These are phyloP conservation scores for Cylloceria caligata DNA, from an alignment of 2,888 invertebrate species.

Conservation along the genomic window DNA sequence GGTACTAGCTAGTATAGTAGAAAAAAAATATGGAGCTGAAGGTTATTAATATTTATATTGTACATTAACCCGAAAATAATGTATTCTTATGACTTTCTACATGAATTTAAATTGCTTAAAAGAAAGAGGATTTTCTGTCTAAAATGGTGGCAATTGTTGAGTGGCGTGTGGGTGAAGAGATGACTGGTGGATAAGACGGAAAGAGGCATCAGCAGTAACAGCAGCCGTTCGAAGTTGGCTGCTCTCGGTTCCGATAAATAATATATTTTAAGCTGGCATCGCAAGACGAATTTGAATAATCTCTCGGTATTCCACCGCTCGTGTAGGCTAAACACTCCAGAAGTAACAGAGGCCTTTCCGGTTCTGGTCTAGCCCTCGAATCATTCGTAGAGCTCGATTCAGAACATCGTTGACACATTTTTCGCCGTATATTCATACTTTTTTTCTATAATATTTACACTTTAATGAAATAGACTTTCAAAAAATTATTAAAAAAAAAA, in stretches of 20 bases:
- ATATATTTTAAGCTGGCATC: constrained; percentile 80
- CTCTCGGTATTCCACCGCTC: constrained; percentile 79
- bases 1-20: too few relatives aligned
- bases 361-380: constrained; percentile 47
- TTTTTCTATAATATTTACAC: neutral
- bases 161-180: constrained; percentile 64
- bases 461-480: neutral
- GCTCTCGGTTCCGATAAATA: constrained; percentile 75
- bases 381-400: constrained; percentile 52
- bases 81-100: neutral
- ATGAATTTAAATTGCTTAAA: constrained; percentile 14
- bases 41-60: neutral
- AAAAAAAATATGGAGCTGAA: neutral
- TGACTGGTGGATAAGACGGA: constrained; percentile 70
- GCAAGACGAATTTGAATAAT: constrained; percentile 83
- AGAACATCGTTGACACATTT: constrained; percentile 50
- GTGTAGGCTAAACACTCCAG: constrained; percentile 76
- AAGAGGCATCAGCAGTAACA: constrained; percentile 55
- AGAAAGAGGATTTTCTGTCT: constrained; percentile 11
- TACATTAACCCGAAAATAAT: neutral
- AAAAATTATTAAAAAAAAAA: neutral
- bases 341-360: constrained; percentile 76
- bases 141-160: constrained; percentile 60
- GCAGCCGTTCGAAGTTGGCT: constrained; percentile 15
- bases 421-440: neutral